phyloP scores from a whole-genome alignment of 2,888 invertebrate genomes.

The Leptarthrus brevirostris region DNA sequence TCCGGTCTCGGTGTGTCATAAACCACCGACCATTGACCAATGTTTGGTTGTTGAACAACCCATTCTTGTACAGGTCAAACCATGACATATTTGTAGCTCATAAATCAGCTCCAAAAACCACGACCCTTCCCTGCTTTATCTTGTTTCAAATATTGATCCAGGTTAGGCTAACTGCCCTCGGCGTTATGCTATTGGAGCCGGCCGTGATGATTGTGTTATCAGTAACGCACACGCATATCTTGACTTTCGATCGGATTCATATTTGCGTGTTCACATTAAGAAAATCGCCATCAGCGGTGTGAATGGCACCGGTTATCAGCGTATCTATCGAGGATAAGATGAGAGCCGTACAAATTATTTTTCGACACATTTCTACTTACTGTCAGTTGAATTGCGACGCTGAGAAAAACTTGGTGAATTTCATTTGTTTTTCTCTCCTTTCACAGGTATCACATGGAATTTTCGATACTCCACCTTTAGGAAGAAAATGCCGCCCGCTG shows the following conservation, averaged over 20 bases:
- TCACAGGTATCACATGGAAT: conserved; percentile 69
- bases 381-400: background rate
- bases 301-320: conserved; percentile 24
- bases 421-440: conserved; percentile 50
- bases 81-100: conserved; percentile 32
- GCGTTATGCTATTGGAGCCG: background rate
- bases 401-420: background rate
- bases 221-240: conserved; percentile 36
- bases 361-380: background rate
- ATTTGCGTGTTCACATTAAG: conserved; percentile 26
- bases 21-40: conserved; percentile 17
- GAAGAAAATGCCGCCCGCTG: conserved; percentile 59
- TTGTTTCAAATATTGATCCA: conserved; percentile 41
- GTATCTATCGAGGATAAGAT: conserved; percentile 22
- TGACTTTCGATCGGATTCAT: background rate
- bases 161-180: background rate
- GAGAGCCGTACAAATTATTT: background rate
- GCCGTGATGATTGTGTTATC: background rate
- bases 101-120: conserved; percentile 39
- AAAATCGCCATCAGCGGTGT: conserved; percentile 2
- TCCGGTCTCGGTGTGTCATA: conserved; percentile 32
- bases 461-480: conserved; percentile 66
- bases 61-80: conserved; percentile 29
- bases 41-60: conserved; percentile 2
- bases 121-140: conserved; percentile 32